Evolutionary conservation across 2,888 invertebrate genomes (phyloP).

Genomic region (Melipona bicolor): DNA sequence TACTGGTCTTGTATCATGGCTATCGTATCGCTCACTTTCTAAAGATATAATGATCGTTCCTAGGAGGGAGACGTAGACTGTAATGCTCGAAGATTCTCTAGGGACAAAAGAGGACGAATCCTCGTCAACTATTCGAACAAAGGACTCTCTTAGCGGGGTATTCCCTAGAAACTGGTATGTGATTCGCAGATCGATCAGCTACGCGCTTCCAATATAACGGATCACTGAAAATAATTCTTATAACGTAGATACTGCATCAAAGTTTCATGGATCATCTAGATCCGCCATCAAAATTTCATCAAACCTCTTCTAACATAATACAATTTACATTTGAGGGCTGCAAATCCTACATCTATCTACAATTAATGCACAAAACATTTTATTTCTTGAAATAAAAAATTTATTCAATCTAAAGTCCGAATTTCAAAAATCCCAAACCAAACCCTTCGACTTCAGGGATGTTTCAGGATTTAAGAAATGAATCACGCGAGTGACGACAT

Average conservation of each 20-base stretch:
- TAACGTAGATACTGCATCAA: neutral
- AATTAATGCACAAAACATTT: too few relatives aligned
- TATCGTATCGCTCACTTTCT: conserved; percentile 54
- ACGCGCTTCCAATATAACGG: conserved; percentile 23
- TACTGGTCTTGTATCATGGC: conserved; percentile 50
- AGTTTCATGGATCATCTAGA: neutral
- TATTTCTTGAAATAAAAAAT: too few relatives aligned
- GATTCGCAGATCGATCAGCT: conserved; percentile 50
- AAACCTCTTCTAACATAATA: neutral
- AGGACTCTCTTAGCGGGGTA: conserved; percentile 68
- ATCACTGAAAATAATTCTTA: conserved; percentile 41
- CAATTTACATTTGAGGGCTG: too few relatives aligned
- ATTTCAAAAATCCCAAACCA: neutral
- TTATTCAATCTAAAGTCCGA: too few relatives aligned
- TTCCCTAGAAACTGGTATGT: conserved; percentile 62
- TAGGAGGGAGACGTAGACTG: conserved; percentile 73
- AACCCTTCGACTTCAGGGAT: neutral
- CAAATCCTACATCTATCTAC: too few relatives aligned
- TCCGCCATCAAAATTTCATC: neutral
- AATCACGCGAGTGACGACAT: conserved; percentile 36
- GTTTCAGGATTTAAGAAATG: conserved; percentile 10
- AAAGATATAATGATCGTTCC: conserved; percentile 81
- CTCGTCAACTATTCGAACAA: conserved; percentile 71
- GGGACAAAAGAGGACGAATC: conserved; percentile 73
- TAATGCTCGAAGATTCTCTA: conserved; percentile 79